Evolutionary conservation across 2,797 vertebrate genomes (phyloP).

Genomic region (Arremon brunneinucha): DNA sequence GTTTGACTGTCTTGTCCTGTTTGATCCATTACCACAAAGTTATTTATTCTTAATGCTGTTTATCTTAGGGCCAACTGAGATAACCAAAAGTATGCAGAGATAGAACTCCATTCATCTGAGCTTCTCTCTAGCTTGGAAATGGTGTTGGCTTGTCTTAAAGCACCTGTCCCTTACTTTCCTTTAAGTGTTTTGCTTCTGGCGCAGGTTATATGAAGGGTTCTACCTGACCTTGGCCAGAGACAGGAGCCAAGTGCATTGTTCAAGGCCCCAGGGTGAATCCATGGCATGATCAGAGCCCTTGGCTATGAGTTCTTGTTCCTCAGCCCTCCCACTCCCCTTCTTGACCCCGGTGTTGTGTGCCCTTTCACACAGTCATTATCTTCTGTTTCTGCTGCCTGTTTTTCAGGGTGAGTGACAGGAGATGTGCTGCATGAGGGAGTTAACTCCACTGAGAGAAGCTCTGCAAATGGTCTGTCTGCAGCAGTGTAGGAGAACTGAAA

Average conservation of each 20-base stretch:
- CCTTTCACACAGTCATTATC: background rate
- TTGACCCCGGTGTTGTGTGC: background rate
- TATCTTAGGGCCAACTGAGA: background rate
- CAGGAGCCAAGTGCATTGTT: accelerated
- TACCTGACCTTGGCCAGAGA: background rate
- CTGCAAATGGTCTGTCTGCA: background rate
- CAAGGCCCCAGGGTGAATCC: background rate
- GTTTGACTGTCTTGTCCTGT: background rate
- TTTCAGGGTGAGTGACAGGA: background rate
- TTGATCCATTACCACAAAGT: background rate
- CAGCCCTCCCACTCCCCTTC: background rate
- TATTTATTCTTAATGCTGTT: background rate
- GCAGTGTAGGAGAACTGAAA: background rate
- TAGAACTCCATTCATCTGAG: background rate
- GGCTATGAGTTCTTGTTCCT: background rate
- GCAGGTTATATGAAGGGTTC: background rate
- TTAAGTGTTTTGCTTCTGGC: background rate
- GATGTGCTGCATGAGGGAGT: background rate
- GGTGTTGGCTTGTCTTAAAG: background rate
- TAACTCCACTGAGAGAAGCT: background rate
- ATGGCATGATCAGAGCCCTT: background rate
- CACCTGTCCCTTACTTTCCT: background rate
- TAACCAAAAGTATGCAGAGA: background rate
- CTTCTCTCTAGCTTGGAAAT: background rate
- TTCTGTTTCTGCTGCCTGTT: background rate